Evolutionary conservation across 1,140 invertebrate species (phyloP).

Genomic region (Aporrectodea caliginosa): DNA sequence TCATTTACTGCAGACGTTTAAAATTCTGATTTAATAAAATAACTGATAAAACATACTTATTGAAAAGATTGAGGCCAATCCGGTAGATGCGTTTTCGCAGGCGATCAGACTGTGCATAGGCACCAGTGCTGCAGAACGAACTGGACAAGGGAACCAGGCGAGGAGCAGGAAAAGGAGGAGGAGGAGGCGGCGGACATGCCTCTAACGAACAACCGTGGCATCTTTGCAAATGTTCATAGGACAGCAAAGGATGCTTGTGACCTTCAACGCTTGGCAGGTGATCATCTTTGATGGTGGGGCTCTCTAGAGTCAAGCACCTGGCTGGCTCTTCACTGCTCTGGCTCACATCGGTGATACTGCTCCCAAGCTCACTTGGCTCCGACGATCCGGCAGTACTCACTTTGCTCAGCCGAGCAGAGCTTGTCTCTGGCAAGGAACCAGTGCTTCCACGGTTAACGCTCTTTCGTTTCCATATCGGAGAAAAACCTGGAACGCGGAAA

Average conservation of each 20-base stretch:
- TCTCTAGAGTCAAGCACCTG: background rate
- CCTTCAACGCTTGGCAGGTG: no score
- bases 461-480: slow-evolving; percentile 67
- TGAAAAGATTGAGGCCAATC: slow-evolving; percentile 96
- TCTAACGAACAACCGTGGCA: no score
- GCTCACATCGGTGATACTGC: background rate
- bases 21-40: background rate
- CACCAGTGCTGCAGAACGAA: slow-evolving; percentile 38
- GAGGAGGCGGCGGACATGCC: no score
- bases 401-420: background rate
- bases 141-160: no score
- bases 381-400: background rate
- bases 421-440: slow-evolving; percentile 14
- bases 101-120: slow-evolving; percentile 56
- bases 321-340: background rate
- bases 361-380: background rate
- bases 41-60: slow-evolving; percentile 65
- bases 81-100: slow-evolving; percentile 79
- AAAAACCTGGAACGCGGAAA: slow-evolving; percentile 46
- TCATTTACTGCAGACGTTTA: background rate
- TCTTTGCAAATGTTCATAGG: no score
- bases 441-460: slow-evolving; percentile 37
- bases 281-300: no score
- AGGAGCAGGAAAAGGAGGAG: no score
- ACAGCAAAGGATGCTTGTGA: no score